Base-by-base conservation (phyloP, 2,113 vertebrate species). In the Caranx melampygus region DNA sequence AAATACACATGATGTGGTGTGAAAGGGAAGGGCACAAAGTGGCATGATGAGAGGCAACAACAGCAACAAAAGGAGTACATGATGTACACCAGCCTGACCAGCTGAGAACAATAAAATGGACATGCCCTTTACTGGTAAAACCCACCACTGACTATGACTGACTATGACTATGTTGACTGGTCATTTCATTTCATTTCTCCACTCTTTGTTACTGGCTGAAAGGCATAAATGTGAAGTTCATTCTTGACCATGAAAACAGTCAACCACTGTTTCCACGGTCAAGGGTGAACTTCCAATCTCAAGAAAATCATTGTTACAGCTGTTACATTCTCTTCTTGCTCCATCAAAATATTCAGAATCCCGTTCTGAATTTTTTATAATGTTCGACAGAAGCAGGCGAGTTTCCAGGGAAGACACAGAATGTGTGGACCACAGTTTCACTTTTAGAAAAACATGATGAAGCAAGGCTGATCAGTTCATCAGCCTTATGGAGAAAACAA, bases 271-370 rank as follows among this genome's bases (percentile, higher is more conserved):
- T 55, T 26, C n/a, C n/a, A 12, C 3, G 52, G 52, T 13, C n/a
- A 55, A 21, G 52, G 26, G 15, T 66, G 52, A 47, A 37, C 20
- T 76, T 78, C 73, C 9, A 21, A 2, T 66, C 54, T 71, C 57
- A 81, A 70, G 69, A 12, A 35, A 63, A 37, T 45, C 45, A 51
- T 75, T 79, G 33, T 75, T 26, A 58, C 20, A 1, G 9, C 65
- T 49, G 40, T 34, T 1, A 3, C n/a, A 11, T 0, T 40, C 11
- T 1, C 2, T 37, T 61, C 18, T 33, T 7, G 2, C 45, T 14
- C 8, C 8, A 44, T 47, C 3, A 51, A 54, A 75, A 21, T 21
- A 16, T 14, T 63, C 21, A 31, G 15, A 18, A 11, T 9, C 26
- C 26, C 26, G 26, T 1, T 26, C 26, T 26, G 26, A 26, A 26